Base-by-base conservation (phyloP, 2,797 vertebrate species). In the Heterohyrax brucei region DNA sequence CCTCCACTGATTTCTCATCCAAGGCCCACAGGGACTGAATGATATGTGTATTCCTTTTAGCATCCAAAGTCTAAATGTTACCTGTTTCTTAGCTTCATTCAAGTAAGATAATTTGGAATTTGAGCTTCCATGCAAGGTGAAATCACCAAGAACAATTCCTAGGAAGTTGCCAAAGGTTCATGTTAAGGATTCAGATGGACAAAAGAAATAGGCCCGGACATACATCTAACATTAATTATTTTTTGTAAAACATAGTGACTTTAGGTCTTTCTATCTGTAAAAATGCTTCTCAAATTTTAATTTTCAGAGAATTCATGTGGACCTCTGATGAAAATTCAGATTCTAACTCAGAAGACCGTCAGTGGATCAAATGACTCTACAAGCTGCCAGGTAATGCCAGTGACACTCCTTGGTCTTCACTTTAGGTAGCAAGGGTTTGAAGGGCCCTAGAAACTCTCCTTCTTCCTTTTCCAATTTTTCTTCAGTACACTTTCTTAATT, bases 211-310 rank as follows among this genome's bases (percentile, higher is more conserved):
- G 13, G 2, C 53, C 44, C 30, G 73, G 21, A 10, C 48, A 73
- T 61, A 22, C 0, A 61, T 86, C 10, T 9, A 87, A 12, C n/a
- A 33, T 87, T 72, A 72, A 72, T 75, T 21, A 90, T 93, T 86
- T 86, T 70, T 50, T 53, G 46, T 33, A 7, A 87, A 59, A 83
- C 81, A 72, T 78, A 83, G 48, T 77, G 6, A 10, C 19, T 8
- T 66, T 33, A 90, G 21, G 7, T 61, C 39, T 78, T 0, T 83
- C 48, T 73, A 16, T 81, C 59, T 85, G 21, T 30, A 64, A 78
- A 89, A 89, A 19, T 84, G 50, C 21, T 92, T 92, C 21, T 61
- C 76, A 80, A 68, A 28, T 72, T 77, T 87, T 90, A 87, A 64
- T 7, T 1, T 64, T 10, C 8, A 92, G 59, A 77, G 16, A 19